These are phyloP conservation scores for Cordylochernes scorpioides DNA, from an alignment of 2,888 invertebrate species.

Conservation along the genomic window DNA sequence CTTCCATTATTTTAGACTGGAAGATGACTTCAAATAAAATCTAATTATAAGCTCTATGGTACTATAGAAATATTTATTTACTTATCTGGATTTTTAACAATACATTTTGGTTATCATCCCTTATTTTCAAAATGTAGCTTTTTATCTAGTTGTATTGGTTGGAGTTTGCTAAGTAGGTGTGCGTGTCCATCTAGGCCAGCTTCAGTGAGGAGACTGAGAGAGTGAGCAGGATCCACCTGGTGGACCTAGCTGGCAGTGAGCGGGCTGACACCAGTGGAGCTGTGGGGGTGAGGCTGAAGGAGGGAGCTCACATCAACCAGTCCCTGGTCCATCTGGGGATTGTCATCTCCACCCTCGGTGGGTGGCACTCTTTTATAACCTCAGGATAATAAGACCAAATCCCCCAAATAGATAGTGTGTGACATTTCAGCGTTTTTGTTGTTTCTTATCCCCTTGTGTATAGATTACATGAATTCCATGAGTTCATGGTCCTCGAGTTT, in stretches of 20 bases:
- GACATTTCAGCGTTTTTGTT: too few species aligned
- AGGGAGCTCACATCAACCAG: slow-evolving; percentile 71
- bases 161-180: neutral
- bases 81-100: too few species aligned
- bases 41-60: neutral
- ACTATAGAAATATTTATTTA: neutral
- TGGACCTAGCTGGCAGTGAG: slow-evolving; percentile 68
- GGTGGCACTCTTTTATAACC: too few species aligned
- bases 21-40: slow-evolving; percentile 1
- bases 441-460: too few species aligned
- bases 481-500: too few species aligned
- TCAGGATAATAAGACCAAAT: too few species aligned
- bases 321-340: slow-evolving; percentile 61
- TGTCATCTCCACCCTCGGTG: slow-evolving; percentile 55
- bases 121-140: too few species aligned
- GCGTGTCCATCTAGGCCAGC: slow-evolving; percentile 21
- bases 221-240: slow-evolving; percentile 62
- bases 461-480: too few species aligned
- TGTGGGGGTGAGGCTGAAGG: slow-evolving; percentile 61
- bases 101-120: too few species aligned
- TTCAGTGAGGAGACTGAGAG: slow-evolving; percentile 49
- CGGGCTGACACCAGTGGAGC: slow-evolving; percentile 67
- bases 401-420: too few species aligned
- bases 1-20: slow-evolving; percentile 1
- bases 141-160: too few species aligned